Percentiles rank a stretch among this genome's conserved stretches.
phyloP scores from a whole-genome alignment of 1,140 invertebrate species.

The Hycleus cichorii region DNA sequence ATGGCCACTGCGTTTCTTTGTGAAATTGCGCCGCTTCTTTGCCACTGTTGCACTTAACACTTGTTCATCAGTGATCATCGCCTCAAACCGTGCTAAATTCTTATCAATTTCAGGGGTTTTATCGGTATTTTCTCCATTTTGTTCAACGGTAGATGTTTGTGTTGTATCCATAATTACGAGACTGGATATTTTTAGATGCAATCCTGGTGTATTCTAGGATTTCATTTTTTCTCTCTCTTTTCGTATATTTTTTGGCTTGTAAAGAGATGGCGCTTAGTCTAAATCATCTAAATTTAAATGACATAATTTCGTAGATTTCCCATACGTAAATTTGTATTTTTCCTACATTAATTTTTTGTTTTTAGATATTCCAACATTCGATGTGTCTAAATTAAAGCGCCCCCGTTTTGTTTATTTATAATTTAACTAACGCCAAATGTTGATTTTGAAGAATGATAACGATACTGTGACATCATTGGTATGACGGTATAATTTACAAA shows the following conservation, averaged over 20 bases:
- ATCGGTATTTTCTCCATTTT: conserved; percentile 23
- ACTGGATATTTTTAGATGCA: conserved; percentile 19
- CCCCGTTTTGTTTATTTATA: no score
- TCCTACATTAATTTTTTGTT: no score
- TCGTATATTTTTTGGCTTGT: not conserved
- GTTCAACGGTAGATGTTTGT: conserved; percentile 22
- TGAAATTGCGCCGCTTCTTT: conserved; percentile 46
- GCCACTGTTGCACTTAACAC: conserved; percentile 42
- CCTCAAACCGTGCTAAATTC: conserved; percentile 27
- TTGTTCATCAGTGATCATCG: conserved; percentile 42
- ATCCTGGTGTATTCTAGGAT: not conserved
- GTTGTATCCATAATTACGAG: conserved; percentile 28
- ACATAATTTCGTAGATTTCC: no score
- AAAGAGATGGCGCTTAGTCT: not conserved
- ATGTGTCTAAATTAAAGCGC: no score
- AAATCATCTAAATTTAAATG: not conserved
- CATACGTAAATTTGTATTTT: no score
- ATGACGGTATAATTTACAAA: no score
- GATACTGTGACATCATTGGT: no score
- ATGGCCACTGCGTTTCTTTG: conserved; percentile 45
- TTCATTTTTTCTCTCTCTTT: not conserved
- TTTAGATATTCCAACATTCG: no score
- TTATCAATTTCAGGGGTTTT: conserved; percentile 17
- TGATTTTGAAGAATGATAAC: no score
- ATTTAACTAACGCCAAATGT: no score